Conservation (phyloP, 2,888 invertebrate genomes). For the Lobophora halterata region DNA sequence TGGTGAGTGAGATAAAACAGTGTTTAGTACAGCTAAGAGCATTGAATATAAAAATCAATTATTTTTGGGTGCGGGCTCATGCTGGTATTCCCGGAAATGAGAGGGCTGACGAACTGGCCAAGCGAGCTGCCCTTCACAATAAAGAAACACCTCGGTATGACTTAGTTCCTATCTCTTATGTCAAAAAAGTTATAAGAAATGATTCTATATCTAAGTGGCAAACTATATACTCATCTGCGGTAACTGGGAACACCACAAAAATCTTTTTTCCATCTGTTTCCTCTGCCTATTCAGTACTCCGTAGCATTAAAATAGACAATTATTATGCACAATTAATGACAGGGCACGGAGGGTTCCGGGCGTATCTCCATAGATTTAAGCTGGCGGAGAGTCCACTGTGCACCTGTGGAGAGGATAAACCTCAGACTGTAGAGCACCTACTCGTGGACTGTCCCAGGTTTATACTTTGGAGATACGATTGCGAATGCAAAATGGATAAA, state of each 20-base stretch:
- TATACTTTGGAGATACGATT: not conserved
- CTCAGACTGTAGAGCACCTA: not conserved
- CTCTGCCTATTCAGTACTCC: not conserved
- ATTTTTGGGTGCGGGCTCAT: not conserved
- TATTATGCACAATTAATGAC: not conserved
- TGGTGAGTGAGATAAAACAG: not conserved
- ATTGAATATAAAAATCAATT: not conserved
- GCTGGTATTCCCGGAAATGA: not conserved
- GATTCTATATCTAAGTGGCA: not conserved
- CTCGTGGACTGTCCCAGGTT: not conserved
- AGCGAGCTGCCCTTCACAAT: not conserved
- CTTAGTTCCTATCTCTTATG: not conserved
- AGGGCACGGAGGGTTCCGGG: not conserved
- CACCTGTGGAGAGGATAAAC: not conserved
- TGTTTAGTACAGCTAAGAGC: not conserved
- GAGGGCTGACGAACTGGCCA: conserved; percentile 1
- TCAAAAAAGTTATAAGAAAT: not conserved
- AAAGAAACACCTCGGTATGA: not conserved
- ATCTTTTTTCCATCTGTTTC: not conserved
- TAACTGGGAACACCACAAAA: not conserved
- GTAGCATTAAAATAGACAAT: not conserved
- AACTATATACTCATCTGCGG: not conserved
- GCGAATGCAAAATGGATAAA: too few relatives aligned
- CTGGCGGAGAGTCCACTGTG: not conserved
- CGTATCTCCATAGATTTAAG: not conserved